Conservation (phyloP, 35 echinoderm and acorn worm species). For the Anneissia japonica region DNA sequence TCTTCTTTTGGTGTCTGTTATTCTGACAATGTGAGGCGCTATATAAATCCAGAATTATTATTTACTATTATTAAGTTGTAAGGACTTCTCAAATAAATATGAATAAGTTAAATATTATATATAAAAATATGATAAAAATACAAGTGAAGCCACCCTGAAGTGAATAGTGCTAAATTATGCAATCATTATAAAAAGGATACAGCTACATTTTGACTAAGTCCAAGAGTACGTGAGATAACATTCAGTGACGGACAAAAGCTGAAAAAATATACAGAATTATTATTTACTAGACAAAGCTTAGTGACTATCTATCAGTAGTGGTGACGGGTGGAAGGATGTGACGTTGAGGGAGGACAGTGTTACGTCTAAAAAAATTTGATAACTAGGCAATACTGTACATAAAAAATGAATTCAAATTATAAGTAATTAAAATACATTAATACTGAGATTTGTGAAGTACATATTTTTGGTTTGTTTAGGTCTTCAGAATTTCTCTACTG, state of each 20-base stretch:
- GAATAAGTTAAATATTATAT: too few relatives aligned
- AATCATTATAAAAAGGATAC: constrained; percentile 71
- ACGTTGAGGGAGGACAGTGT: background rate
- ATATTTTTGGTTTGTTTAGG: background rate
- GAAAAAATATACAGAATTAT: constrained; percentile 32
- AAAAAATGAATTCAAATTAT: constrained; percentile 2
- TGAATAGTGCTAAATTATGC: background rate
- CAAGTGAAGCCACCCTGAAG: constrained; percentile 1
- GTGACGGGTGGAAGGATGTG: background rate
- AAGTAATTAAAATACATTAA: background rate
- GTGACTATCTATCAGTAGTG: background rate
- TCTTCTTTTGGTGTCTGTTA: too few relatives aligned
- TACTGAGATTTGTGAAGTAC: background rate
- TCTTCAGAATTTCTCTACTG: background rate
- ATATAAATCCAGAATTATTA: too few relatives aligned
- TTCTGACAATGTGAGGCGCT: too few relatives aligned
- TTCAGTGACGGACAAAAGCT: constrained; percentile 89
- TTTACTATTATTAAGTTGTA: too few relatives aligned
- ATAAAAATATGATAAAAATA: too few relatives aligned
- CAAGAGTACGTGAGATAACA: constrained; percentile 71
- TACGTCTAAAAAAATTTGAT: background rate
- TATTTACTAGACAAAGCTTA: background rate
- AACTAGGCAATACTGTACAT: background rate
- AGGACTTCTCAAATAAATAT: too few relatives aligned
- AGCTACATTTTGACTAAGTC: constrained; percentile 89